phyloP scores from a whole-genome alignment of 37 sponge, comb jelly and placozoan species.

The Petrosia ficiformis region DNA sequence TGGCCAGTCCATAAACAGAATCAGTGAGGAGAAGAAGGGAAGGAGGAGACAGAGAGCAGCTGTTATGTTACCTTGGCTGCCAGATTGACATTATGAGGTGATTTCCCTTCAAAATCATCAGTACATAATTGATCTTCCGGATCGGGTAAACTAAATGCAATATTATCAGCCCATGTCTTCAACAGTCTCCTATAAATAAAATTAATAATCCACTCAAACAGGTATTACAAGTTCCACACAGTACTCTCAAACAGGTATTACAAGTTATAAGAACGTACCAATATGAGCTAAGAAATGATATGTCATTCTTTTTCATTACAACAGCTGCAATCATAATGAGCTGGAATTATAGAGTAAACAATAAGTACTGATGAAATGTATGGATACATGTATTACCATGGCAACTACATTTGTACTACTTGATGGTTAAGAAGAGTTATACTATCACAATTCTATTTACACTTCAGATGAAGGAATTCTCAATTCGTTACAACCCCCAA shows the following conservation, averaged over 20 bases:
- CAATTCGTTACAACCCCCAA: too few species aligned
- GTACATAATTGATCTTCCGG: slow-evolving; percentile 75
- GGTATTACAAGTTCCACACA: background rate
- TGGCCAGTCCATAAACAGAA: background rate
- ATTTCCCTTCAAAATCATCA: slow-evolving; percentile 78
- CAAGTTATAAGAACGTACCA: background rate
- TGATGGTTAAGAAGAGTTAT: too few species aligned
- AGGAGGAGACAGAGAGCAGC: background rate
- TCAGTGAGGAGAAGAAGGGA: background rate
- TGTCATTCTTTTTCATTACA: background rate
- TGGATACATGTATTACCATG: too few species aligned
- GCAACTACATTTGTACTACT: too few species aligned
- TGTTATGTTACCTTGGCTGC: slow-evolving; percentile 56
- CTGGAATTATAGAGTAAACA: background rate
- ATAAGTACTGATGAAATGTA: too few species aligned
- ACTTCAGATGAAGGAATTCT: too few species aligned
- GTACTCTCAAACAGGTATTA: too few species aligned
- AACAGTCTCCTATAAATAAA: slow-evolving; percentile 38
- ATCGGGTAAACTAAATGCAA: slow-evolving; percentile 54
- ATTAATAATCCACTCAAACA: slow-evolving; percentile 1
- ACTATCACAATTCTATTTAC: too few species aligned
- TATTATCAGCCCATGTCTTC: slow-evolving; percentile 45
- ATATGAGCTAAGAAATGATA: slow-evolving; percentile 14
- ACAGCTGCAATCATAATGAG: slow-evolving; percentile 36
- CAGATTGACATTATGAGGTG: slow-evolving; percentile 72